Evolutionary conservation across 2,113 vertebrate species (phyloP).

Genomic region (Corapipo altera): DNA sequence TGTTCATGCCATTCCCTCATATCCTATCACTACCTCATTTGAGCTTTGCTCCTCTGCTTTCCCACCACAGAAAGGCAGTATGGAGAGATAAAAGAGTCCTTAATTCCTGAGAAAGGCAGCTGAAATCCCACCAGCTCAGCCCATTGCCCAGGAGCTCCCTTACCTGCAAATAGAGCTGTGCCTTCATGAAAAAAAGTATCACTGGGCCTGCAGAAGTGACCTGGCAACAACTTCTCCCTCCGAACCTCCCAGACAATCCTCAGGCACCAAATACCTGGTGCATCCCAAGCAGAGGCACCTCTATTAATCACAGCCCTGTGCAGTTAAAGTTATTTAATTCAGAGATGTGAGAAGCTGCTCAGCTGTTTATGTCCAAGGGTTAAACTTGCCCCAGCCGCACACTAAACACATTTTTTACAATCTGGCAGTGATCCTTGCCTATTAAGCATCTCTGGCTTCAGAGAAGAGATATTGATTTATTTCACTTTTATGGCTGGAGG

Average conservation of each 20-base stretch:
- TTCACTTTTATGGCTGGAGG: constrained; percentile 65
- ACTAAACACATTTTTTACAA: constrained; percentile 67
- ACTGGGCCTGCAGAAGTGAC: neutral
- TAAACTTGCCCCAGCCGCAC: constrained; percentile 40
- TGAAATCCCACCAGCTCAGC: neutral
- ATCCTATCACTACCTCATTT: neutral
- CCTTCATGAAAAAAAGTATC: neutral
- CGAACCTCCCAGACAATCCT: neutral
- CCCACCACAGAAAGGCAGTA: neutral
- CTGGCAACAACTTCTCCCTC: neutral
- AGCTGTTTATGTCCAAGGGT: constrained; percentile 53
- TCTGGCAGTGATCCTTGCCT: constrained; percentile 72
- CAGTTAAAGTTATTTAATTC: constrained; percentile 57
- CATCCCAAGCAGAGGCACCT: neutral
- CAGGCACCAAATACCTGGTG: neutral
- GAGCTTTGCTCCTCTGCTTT: neutral
- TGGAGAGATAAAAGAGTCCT: neutral
- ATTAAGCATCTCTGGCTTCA: constrained; percentile 71
- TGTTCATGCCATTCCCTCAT: neutral
- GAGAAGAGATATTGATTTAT: constrained; percentile 70
- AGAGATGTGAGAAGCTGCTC: constrained; percentile 39
- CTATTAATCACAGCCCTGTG: constrained; percentile 6
- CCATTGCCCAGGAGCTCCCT: neutral
- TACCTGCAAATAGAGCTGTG: neutral
- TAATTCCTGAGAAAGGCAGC: neutral